These are phyloP conservation scores for Apodemia hepburni DNA, from an alignment of 2,888 invertebrate genomes.

Conservation along the genomic window DNA sequence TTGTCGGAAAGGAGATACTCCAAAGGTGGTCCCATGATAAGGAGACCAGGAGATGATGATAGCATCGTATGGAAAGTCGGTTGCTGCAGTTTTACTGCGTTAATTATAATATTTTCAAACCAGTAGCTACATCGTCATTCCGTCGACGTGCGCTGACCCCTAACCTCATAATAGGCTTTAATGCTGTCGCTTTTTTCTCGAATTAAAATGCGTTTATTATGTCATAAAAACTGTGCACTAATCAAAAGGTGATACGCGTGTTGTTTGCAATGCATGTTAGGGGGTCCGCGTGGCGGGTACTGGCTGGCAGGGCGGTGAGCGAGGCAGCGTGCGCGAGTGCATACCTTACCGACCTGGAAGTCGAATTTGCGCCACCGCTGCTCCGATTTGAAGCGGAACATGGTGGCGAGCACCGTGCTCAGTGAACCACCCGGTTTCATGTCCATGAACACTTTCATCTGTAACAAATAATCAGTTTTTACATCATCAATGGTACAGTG, in stretches of 20 bases:
- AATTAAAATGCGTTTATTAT: neutral
- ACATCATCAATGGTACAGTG: too few species aligned
- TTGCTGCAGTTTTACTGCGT: too few species aligned
- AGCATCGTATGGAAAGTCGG: too few species aligned
- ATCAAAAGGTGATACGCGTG: constrained; percentile 29
- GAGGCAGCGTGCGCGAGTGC: constrained; percentile 64
- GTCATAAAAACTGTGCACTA: constrained; percentile 17
- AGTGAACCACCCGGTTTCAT: constrained; percentile 96
- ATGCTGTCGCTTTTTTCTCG: too few species aligned
- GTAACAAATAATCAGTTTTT: constrained; percentile 35
- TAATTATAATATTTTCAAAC: too few species aligned
- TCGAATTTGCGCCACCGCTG: constrained; percentile 98
- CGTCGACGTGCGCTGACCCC: neutral
- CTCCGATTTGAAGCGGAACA: constrained; percentile 97
- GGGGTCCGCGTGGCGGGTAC: constrained; percentile 29
- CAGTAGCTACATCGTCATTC: too few species aligned
- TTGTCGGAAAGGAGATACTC: too few species aligned
- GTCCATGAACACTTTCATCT: constrained; percentile 97
- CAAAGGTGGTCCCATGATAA: too few species aligned
- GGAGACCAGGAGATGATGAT: too few species aligned
- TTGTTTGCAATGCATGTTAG: constrained; percentile 22
- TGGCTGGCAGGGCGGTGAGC: constrained; percentile 45
- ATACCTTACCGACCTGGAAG: constrained; percentile 91
- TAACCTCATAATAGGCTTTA: neutral
- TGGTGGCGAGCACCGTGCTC: constrained; percentile 95